Base-by-base conservation (phyloP, 2,113 vertebrate species). In the Hippocampus abdominalis region DNA sequence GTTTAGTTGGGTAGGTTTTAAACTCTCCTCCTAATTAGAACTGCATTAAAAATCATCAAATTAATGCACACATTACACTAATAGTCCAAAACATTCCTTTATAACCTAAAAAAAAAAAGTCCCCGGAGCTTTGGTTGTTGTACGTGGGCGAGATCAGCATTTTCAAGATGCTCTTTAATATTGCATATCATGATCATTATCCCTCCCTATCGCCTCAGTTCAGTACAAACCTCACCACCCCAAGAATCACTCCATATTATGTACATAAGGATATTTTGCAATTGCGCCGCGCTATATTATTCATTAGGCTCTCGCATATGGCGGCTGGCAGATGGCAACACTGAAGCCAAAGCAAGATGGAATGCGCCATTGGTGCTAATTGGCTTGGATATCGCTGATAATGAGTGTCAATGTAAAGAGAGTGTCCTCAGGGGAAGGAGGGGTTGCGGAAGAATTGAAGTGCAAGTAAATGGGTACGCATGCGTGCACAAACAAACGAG, bases 161-260 rank as follows among this genome's bases (percentile, higher is more conserved):
- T 59, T 66, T 62, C 56, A 63, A 66, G 63, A 42, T 16, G 4
- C 54, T 76, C 62, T 69, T 81, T 62, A 81, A 76, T 81, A 78
- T 74, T 80, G 39, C 66, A 80, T 64, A 69, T 66, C 44, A 60
- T 78, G 54, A 69, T 83, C 73, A 73, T 78, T 70, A 81, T 65
- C 23, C 29, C 16, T 67, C 60, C 20, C 42, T 20, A 39, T 75
- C 59, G n/a, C 67, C 64, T 49, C 64, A 20, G 59, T 69, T 51
- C 29, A 12, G 40, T 67, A 63, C 46, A 42, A 44, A 61, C 63
- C 53, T 39, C 61, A 29, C 51, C 40, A 36, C 20, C 36, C 10
- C 8, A 27, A 64, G 40, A 64, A 46, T 61, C 21, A 13, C 48
- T 68, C 57, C 64, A 68, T 13, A 42, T 39, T 61, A 71, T 61